Conservation (phyloP, 1,140 invertebrate species). For the Proales similis region DNA sequence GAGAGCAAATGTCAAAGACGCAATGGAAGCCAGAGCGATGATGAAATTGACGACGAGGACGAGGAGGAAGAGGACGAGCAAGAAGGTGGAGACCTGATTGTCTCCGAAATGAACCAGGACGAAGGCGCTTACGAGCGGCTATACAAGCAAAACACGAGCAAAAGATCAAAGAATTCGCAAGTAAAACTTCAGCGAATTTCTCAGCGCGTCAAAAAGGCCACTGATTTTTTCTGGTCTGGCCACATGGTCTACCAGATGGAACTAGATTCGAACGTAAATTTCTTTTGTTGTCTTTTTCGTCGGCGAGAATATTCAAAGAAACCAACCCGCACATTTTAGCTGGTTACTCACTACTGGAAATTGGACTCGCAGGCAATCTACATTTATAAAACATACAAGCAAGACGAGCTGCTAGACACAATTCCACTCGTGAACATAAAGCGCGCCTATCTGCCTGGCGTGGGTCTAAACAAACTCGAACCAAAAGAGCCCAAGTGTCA, state of each 20-base stretch:
- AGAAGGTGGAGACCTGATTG: too few relatives aligned
- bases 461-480: constrained; percentile 5
- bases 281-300: neutral
- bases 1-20: neutral
- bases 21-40: neutral
- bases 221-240: constrained; percentile 30
- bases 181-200: constrained; percentile 3
- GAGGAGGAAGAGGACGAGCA: neutral
- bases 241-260: constrained; percentile 24
- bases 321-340: too few relatives aligned
- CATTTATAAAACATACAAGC: constrained; percentile 20
- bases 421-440: constrained; percentile 16
- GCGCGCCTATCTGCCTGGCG: constrained; percentile 4
- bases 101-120: neutral
- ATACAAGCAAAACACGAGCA: neutral
- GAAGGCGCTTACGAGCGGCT: neutral
- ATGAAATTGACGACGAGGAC: neutral
- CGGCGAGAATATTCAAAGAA: neutral
- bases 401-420: constrained; percentile 8
- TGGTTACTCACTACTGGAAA: constrained; percentile 30
- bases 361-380: constrained; percentile 30
- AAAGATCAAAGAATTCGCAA: neutral
- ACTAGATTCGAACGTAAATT: constrained; percentile 31
- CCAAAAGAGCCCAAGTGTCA: constrained; percentile 33
- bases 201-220: constrained; percentile 29